Evolutionary conservation across 2,113 vertebrate genomes (phyloP).

Genomic region (Etia nguti): DNA sequence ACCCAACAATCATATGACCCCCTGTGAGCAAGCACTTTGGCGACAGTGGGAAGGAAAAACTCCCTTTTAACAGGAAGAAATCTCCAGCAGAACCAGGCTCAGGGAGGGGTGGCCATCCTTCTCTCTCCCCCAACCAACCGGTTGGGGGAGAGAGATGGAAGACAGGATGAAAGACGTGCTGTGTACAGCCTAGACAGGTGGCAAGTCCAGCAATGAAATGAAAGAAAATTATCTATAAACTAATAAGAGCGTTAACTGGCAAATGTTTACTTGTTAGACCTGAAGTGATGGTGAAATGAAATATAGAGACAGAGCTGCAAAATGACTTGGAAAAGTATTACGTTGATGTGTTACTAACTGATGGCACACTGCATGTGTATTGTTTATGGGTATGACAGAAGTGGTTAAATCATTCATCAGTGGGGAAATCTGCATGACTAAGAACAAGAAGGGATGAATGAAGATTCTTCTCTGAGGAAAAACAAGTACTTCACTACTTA

Average conservation of each 20-base stretch:
- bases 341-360: not conserved
- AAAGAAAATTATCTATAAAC: not conserved
- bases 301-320: not conserved
- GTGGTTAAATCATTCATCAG: not conserved
- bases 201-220: not conserved
- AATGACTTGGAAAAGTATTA: not conserved
- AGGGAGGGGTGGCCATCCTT: not conserved
- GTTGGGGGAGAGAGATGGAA: not conserved
- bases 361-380: not conserved
- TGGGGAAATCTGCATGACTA: not conserved
- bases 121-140: no score
- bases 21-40: not conserved
- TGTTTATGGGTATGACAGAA: not conserved
- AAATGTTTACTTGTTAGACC: not conserved
- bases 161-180: not conserved
- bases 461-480: not conserved
- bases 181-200: not conserved
- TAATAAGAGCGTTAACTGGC: not conserved
- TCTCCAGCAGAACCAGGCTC: not conserved
- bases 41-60: not conserved
- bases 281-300: not conserved
- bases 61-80: not conserved
- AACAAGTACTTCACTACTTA: not conserved
- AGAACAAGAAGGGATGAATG: not conserved
- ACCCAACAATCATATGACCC: not conserved